Conservation (phyloP, 2,888 invertebrate genomes). For the Ptilodon capucinus region DNA sequence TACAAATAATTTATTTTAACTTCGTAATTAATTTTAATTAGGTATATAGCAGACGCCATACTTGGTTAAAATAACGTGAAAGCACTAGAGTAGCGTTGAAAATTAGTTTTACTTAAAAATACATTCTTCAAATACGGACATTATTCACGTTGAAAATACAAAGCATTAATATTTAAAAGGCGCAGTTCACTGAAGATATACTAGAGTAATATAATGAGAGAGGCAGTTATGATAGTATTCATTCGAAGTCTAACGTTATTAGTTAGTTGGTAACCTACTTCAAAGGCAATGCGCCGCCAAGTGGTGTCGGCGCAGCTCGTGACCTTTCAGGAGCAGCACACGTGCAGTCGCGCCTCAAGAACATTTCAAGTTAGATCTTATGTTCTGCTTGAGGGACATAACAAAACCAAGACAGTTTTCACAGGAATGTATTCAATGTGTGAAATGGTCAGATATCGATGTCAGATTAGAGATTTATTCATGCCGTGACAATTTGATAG, state of each 20-base stretch:
- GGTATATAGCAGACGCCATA: too few species aligned
- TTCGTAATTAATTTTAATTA: slow-evolving; percentile 17
- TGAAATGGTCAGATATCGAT: too few species aligned
- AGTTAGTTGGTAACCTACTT: slow-evolving; percentile 14
- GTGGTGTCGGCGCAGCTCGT: slow-evolving; percentile 16
- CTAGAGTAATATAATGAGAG: background rate
- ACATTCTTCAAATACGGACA: too few species aligned
- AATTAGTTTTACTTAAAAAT: too few species aligned
- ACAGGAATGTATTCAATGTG: background rate
- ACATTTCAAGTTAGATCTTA: slow-evolving; percentile 8
- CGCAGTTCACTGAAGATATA: background rate
- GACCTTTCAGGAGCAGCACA: slow-evolving; percentile 12
- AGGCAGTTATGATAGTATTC: background rate
- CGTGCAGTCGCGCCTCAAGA: slow-evolving; percentile 1
- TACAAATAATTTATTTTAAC: slow-evolving; percentile 8
- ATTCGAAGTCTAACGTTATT: slow-evolving; percentile 2
- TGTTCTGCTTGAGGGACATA: background rate
- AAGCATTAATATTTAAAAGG: too few species aligned
- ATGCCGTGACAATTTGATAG: too few species aligned
- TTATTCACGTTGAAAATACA: too few species aligned
- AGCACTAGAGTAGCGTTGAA: too few species aligned
- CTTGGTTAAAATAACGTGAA: too few species aligned
- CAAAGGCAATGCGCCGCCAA: slow-evolving; percentile 1
- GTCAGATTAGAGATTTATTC: too few species aligned
- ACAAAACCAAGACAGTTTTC: background rate